Evolutionary conservation across 2,888 invertebrate species (phyloP), one percentile per base, ranked within the genome.

Genomic region (Antheraea assamensis): DNA sequence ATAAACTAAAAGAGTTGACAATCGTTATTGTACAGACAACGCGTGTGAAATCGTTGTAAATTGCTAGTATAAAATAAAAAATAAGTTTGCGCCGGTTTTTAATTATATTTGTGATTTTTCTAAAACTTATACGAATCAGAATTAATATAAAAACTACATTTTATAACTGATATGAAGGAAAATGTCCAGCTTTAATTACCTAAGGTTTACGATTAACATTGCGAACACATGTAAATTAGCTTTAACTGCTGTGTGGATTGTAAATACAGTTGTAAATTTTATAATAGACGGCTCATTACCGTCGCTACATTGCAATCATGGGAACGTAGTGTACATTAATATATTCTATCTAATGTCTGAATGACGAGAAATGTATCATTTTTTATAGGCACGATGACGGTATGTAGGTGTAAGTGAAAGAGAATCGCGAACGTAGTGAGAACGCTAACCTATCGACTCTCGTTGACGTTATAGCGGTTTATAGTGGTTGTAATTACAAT

Each of bases 161-260:
- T 73, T 47, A 17, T 70, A 47, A 58, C n/a, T 73, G 68, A 74
- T 35, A 42, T 30, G 30, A 55, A 70, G 68, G 24, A n/a, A 72
- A 70, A 70, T n/a, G 35, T 55, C 58, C 47, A 70, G 58, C 58
- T 42, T 42, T 70, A 70, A 73, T 70, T 73, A 77, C 47, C 70
- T 68, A 78, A 74, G 76, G 82, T 86, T 87, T 83, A 87, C 77
- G 83, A 82, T 81, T 80, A 81, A 85, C 75, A 78, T 87, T 75
- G 80, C 88, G 83, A 81, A 80, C 78, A 78, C 79, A 80, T 87
- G 90, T 81, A 85, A 88, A 87, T 84, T 85, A 81, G 79, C 79
- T 81, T 85, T 83, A 81, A 83, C 71, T 74, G 75, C 78, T 71
- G 80, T 75, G 71, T 77, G 73, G 58, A 76, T 78, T 74, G 78